A percentile compares a stretch with the other conserved stretches of the same genome.
Conservation (phyloP, 23 tunicate species). For the Ciona savignyi region DNA sequence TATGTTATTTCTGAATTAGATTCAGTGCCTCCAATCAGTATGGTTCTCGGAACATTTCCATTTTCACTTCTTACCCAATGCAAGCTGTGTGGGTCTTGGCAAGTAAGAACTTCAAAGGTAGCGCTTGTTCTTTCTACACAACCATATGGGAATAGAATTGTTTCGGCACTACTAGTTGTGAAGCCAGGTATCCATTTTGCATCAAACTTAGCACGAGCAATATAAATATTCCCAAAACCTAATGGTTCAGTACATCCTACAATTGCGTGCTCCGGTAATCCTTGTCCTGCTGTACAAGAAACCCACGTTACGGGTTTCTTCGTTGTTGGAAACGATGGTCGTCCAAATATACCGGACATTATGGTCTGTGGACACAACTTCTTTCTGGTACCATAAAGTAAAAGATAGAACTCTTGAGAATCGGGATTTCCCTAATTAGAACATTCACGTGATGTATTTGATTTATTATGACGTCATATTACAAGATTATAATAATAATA, state of each 20-base stretch:
- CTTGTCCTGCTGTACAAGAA: not conserved
- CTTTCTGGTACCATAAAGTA: not conserved
- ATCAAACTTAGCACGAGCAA: slow-evolving; percentile 10
- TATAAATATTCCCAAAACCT: slow-evolving; percentile 17
- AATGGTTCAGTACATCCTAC: slow-evolving; percentile 12
- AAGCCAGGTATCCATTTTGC: slow-evolving; percentile 6
- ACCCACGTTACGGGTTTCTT: not conserved
- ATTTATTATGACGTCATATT: not conserved
- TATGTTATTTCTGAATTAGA: slow-evolving; percentile 6
- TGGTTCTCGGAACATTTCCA: slow-evolving; percentile 15
- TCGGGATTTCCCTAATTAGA: not conserved
- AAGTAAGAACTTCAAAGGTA: slow-evolving; percentile 5
- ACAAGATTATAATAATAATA: too few species aligned
- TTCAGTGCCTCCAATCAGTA: slow-evolving; percentile 53
- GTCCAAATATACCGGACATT: too few species aligned
- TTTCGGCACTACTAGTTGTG: slow-evolving; percentile 4
- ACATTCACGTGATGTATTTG: too few species aligned
- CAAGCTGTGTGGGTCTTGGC: slow-evolving; percentile 6
- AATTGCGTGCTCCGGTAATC: slow-evolving; percentile 11
- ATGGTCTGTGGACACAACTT: too few species aligned
- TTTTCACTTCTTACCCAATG: slow-evolving; percentile 2
- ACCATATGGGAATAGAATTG: slow-evolving; percentile 22
- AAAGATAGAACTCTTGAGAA: too few species aligned
- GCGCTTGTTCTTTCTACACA: not conserved
- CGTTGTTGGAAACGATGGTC: not conserved